A percentile compares a stretch with the other conserved stretches of the same genome.
Evolutionary conservation across 2,113 vertebrate species (phyloP).

Genomic region (Macquaria ambigua): DNA sequence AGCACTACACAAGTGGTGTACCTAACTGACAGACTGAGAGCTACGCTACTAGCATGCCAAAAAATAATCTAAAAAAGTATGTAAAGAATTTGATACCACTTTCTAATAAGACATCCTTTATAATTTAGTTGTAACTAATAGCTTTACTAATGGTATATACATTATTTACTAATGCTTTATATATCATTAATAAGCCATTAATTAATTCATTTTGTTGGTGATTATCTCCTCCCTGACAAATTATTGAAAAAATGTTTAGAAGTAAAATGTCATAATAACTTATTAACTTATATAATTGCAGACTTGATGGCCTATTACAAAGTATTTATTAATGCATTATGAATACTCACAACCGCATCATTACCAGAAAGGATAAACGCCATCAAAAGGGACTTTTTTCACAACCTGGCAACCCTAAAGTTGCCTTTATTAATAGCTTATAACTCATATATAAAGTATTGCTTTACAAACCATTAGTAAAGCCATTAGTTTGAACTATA

Average conservation of each 20-base stretch:
- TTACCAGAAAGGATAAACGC: background rate
- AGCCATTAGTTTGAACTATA: background rate
- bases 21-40: too few relatives aligned
- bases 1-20: too few relatives aligned
- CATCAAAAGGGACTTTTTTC: background rate
- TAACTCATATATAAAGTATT: background rate
- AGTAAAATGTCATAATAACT: background rate
- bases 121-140: too few relatives aligned
- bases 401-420: background rate
- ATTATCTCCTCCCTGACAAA: background rate
- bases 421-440: background rate
- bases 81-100: too few relatives aligned
- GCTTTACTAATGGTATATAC: too few relatives aligned
- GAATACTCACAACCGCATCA: background rate
- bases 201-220: background rate
- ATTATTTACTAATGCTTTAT: too few relatives aligned
- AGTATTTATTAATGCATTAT: background rate
- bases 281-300: background rate
- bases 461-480: background rate
- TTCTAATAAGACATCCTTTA: too few relatives aligned
- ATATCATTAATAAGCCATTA: background rate
- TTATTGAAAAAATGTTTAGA: background rate
- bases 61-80: too few relatives aligned
- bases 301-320: background rate
- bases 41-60: too few relatives aligned